Percentiles rank a stretch among this genome's conserved stretches.
phyloP scores from a whole-genome alignment of 1,140 invertebrate genomes.

The Lepidostoma basale region DNA sequence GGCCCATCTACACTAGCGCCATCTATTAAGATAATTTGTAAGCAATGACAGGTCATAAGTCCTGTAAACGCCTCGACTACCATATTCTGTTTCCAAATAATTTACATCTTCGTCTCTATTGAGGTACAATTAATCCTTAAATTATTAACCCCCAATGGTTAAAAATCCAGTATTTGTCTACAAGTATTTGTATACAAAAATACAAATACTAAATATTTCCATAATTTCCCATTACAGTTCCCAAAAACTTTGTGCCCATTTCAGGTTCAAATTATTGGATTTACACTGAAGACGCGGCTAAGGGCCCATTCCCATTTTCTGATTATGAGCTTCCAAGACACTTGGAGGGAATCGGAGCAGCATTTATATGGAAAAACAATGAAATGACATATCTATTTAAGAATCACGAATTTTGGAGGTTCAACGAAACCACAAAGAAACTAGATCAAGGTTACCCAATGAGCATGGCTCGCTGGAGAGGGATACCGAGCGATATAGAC shows the following conservation, averaged over 20 bases:
- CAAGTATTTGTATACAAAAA: too few species aligned
- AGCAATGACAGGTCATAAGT: too few species aligned
- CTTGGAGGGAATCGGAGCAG: constrained; percentile 72
- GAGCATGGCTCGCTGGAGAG: constrained; percentile 70
- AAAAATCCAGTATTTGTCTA: too few species aligned
- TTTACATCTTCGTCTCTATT: too few species aligned
- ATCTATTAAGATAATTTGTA: too few species aligned
- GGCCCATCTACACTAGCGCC: too few species aligned
- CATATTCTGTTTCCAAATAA: too few species aligned
- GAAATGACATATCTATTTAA: constrained; percentile 66
- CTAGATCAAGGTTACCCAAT: constrained; percentile 73
- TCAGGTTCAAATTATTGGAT: constrained; percentile 72
- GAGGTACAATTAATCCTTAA: too few species aligned
- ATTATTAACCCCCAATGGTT: too few species aligned
- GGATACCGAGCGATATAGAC: constrained; percentile 68
- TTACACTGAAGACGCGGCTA: constrained; percentile 66
- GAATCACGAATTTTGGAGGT: constrained; percentile 71
- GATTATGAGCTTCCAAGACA: constrained; percentile 68
- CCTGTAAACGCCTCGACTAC: too few species aligned
- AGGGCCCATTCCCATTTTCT: constrained; percentile 62
- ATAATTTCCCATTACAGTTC: constrained; percentile 34
- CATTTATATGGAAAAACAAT: constrained; percentile 67
- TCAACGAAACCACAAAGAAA: constrained; percentile 62
- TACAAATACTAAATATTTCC: background rate
- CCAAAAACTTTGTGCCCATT: constrained; percentile 29